Percentiles rank a stretch among this genome's conserved stretches.
Conservation (phyloP, 2,888 invertebrate species). For the Caenorhabditis sp. region DNA sequence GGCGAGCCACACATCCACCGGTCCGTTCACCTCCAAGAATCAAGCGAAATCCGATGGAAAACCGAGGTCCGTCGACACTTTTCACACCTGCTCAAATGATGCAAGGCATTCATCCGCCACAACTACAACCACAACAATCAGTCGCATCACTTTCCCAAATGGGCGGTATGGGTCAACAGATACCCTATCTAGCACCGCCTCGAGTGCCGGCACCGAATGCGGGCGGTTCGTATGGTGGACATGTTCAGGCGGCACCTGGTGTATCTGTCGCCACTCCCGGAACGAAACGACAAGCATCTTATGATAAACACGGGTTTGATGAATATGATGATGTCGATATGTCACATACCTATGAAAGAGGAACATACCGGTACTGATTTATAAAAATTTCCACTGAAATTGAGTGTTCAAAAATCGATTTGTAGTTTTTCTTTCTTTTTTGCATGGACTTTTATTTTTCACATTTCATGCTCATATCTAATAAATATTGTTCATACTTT, state of each 20-base stretch:
- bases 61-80: conserved; percentile 63
- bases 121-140: conserved; percentile 38
- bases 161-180: conserved; percentile 18
- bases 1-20: conserved; percentile 59
- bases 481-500: too few species aligned
- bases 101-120: conserved; percentile 47
- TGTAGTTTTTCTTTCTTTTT: too few species aligned
- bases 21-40: conserved; percentile 53
- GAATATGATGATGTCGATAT: conserved; percentile 66
- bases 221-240: not conserved
- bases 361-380: conserved; percentile 45
- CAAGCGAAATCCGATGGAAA: conserved; percentile 67
- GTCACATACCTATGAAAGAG: conserved; percentile 41
- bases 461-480: too few species aligned
- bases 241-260: not conserved
- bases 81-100: conserved; percentile 69
- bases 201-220: conserved; percentile 12
- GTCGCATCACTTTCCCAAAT: conserved; percentile 42
- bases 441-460: not conserved
- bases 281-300: conserved; percentile 33
- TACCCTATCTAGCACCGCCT: conserved; percentile 44
- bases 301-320: conserved; percentile 60
- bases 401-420: too few species aligned
- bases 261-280: not conserved
- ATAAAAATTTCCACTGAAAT: conserved; percentile 2